These are phyloP conservation scores for Thymelicus lineola DNA, from an alignment of 2,888 invertebrate species.

Conservation along the genomic window DNA sequence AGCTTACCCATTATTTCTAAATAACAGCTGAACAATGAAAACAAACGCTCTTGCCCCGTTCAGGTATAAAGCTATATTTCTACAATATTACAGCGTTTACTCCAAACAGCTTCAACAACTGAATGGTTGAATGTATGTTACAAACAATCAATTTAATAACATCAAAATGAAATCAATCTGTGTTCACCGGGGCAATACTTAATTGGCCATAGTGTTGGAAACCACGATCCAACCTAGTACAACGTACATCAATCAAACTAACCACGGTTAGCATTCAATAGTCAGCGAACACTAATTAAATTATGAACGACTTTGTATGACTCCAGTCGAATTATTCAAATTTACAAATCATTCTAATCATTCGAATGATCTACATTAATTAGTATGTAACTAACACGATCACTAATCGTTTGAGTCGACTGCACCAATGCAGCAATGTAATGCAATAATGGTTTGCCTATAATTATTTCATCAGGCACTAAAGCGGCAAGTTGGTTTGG, in stretches of 20 bases:
- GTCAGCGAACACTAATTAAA: neutral
- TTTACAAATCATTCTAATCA: neutral
- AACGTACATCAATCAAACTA: slow-evolving; percentile 8
- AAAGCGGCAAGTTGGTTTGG: no score
- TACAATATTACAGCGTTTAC: no score
- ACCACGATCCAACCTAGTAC: slow-evolving; percentile 17
- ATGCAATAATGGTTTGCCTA: no score
- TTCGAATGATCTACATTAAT: neutral
- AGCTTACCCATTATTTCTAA: no score
- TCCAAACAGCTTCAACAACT: no score
- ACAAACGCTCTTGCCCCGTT: no score
- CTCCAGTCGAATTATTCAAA: neutral
- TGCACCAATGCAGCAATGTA: no score
- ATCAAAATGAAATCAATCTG: neutral
- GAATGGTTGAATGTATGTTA: neutral
- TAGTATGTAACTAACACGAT: no score
- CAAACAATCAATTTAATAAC: slow-evolving; percentile 7
- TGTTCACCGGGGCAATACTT: slow-evolving; percentile 1
- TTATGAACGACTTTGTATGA: neutral
- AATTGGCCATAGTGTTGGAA: slow-evolving; percentile 19
- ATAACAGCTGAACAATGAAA: no score
- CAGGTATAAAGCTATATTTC: no score
- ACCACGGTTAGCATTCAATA: slow-evolving; percentile 10
- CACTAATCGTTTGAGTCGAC: no score
- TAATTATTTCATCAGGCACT: no score